Base-by-base conservation (phyloP, 2,797 vertebrate species). In the Telmatherina bonti region DNA sequence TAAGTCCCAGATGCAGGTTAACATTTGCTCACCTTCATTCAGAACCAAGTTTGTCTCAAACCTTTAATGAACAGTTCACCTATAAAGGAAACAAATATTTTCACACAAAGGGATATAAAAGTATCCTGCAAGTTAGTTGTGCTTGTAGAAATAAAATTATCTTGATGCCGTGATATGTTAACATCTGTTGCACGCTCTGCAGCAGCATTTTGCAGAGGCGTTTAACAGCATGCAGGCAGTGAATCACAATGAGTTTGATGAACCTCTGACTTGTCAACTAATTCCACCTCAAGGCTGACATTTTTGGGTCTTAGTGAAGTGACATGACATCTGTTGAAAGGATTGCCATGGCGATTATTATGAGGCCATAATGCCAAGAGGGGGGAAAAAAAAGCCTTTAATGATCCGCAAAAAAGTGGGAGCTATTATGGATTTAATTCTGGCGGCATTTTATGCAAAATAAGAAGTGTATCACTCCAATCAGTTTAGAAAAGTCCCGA, bases 401-500 rank as follows among this genome's bases (percentile, higher is more conserved):
- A 22, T 26, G 15, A 18, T 52, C 0, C 47, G 41, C 15, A 12
- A 58, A 56, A 35, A 69, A 18, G 0, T 30, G 43, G 16, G 0
- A 53, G 36, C 18, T n/a, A 22, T 58, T 51, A 13, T 9, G 22
- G 35, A 30, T 66, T 57, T 70, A 55, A 59, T 66, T 55, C 54
- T n/a, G 55, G 26, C 18, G 60, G 16, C 55, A 16, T n/a, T 52
- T 70, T 20, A 15, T 27, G 33, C 27, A 51, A 41, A 49, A 33
- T 27, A 36, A 51, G 13, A n/a, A 35, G 20, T 26, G 33, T 47
- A 47, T 49, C 52, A 36, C 61, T 18, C 15, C 47, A 52, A 45
- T 35, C 41, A 59, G 16, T 26, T 2, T 10, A 68, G 64, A 70
- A 53, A 31, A 60, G 30, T 22, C 49, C 59, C 49, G 26, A 2